phyloP scores from a whole-genome alignment of 2,113 vertebrate genomes.

The Axis porcinus region DNA sequence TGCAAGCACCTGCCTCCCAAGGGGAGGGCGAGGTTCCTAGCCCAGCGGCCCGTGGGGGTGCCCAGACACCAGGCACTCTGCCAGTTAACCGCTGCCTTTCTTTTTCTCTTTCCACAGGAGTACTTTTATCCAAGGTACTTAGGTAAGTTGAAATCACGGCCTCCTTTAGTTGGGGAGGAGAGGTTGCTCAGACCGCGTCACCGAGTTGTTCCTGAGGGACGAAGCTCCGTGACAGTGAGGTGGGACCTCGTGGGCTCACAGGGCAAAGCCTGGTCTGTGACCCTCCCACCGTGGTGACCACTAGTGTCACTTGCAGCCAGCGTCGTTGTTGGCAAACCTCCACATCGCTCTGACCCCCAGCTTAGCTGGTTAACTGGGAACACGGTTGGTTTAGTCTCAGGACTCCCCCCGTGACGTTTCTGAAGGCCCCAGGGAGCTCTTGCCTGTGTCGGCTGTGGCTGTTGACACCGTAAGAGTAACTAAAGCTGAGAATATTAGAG shows the following conservation, averaged over 20 bases:
- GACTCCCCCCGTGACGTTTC: neutral
- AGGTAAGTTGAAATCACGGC: constrained; percentile 84
- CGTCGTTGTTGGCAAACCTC: neutral
- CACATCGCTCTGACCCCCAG: neutral
- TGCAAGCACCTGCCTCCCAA: neutral
- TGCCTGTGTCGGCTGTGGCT: rapidly evolving
- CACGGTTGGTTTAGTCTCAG: neutral
- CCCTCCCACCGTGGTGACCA: rapidly evolving
- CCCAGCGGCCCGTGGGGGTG: neutral
- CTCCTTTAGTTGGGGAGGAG: neutral
- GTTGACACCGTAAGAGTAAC: neutral
- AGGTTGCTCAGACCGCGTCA: neutral
- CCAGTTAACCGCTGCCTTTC: constrained; percentile 44
- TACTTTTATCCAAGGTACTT: constrained; percentile 97
- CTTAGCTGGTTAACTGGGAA: neutral
- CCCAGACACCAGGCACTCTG: neutral
- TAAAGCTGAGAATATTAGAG: neutral
- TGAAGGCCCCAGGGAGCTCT: neutral
- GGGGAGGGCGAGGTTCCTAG: neutral
- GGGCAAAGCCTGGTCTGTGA: neutral
- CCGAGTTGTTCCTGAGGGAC: neutral
- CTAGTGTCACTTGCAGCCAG: rapidly evolving
- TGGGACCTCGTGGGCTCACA: rapidly evolving
- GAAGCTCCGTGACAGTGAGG: neutral
- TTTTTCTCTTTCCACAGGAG: constrained; percentile 81